Base-by-base conservation (phyloP, 2,113 vertebrate genomes). In the Sinocyclocheilus anophthalmus region DNA sequence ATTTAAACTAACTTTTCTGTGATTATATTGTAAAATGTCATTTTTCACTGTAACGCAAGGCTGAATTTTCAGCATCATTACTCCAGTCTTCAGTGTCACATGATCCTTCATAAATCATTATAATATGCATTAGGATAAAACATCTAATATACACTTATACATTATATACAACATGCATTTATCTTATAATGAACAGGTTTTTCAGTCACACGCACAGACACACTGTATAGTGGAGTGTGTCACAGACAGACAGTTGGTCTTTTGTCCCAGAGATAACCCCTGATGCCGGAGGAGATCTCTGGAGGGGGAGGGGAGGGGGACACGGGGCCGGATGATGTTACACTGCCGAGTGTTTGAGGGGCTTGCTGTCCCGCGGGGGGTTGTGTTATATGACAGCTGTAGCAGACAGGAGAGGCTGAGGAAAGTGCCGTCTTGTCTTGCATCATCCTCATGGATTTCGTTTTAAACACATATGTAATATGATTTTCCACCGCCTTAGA, bases 241-340 rank as follows among this genome's bases (percentile, higher is more conserved):
- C 33, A 45, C 24, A 45, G 48, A 69, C 61, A 69, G 53, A 81
- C 84, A 86, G 84, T 80, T 77, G 63, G 33, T 80, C 77, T 81
- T 84, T 85, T 85, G 77, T 85, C 24, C 53, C 8, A 26, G 33
- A 86, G 84, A 72, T 86, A 61, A 78, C 22, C 63, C 50, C 63
- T 86, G 50, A 79, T 77, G 48, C 76, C 42, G 1, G 24, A 65
- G 45, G 84, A 50, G 45, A 16, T 55, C 30, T 77, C 20, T 42
- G 20, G 2, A 22, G 50, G 3, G 30, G 48, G 33, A 26, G 33
- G 16, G 61, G 13, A 33, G 30, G 50, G 42, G 42, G 42, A 45
- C 42, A 42, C 42, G 1, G 42, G 45, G 45, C 2, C 0, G 77
- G 76, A 70, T 85, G 83, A 81, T 84, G 67, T 63, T 67, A 50